Percentiles rank a stretch among this genome's conserved stretches.
These are phyloP conservation scores for Rafetus swinhoei DNA, from an alignment of 2,113 vertebrate species.

Conservation along the genomic window DNA sequence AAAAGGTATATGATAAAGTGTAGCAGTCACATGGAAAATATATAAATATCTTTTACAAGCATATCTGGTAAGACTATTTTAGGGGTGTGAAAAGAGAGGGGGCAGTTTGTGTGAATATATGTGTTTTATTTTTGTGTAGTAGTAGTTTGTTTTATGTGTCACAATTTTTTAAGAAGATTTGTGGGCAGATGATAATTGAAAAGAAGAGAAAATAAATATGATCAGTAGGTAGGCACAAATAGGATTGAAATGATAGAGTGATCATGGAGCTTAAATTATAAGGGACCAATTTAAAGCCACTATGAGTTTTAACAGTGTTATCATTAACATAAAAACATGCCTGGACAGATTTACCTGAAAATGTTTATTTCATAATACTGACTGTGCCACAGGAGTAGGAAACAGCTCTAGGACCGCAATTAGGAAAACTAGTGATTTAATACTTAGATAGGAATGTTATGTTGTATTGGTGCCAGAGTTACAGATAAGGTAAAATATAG, in stretches of 20 bases:
- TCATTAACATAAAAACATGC: background rate
- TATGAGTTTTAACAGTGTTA: background rate
- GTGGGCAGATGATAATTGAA: background rate
- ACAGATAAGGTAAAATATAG: background rate
- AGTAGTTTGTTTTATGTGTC: background rate
- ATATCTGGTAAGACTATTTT: slow-evolving; percentile 17
- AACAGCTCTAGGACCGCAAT: background rate
- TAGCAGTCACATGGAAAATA: background rate
- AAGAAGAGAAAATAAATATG: slow-evolving; percentile 22
- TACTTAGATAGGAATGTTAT: background rate
- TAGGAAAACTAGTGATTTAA: background rate
- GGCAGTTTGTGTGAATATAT: background rate
- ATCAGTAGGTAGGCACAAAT: background rate
- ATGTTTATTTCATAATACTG: background rate
- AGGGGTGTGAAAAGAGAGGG: slow-evolving; percentile 1
- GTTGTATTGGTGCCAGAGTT: background rate
- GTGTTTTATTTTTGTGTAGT: slow-evolving; percentile 31
- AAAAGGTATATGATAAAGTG: background rate
- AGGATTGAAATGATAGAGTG: background rate
- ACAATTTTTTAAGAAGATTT: background rate
- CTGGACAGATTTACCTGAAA: background rate
- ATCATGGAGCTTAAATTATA: background rate
- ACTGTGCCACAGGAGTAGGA: background rate
- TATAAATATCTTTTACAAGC: background rate
- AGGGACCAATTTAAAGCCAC: background rate